Conservation (phyloP, 2,888 invertebrate species). For the Emmelina monodactyla region DNA sequence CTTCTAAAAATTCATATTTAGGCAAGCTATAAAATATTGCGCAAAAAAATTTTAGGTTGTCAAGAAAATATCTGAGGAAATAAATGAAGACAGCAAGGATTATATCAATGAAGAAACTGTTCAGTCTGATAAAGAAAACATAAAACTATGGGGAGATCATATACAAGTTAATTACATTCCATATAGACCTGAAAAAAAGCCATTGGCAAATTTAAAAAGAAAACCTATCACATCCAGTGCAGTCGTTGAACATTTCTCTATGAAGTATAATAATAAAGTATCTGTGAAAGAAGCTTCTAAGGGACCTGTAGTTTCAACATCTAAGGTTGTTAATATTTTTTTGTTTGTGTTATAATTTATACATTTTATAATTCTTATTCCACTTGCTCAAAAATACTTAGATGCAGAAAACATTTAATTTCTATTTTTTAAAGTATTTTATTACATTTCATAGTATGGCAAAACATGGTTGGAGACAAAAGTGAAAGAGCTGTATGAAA, state of each 20-base stretch:
- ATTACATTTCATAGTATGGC: conserved; percentile 61
- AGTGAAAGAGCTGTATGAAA: conserved; percentile 55
- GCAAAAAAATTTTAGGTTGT: conserved; percentile 47
- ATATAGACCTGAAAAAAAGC: conserved; percentile 41
- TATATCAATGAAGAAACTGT: conserved; percentile 39
- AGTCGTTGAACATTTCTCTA: conserved; percentile 54
- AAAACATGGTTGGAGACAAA: conserved; percentile 63
- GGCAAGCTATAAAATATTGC: not conserved
- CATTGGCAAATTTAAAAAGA: conserved; percentile 38
- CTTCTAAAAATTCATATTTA: not conserved
- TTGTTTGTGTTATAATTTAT: not conserved
- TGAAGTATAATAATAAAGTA: conserved; percentile 40
- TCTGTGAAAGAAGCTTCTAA: no score
- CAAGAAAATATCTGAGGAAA: conserved; percentile 40
- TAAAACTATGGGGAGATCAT: conserved; percentile 52
- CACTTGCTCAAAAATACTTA: no score
- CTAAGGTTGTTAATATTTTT: no score
- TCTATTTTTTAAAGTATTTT: not conserved
- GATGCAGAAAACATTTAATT: no score
- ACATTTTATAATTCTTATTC: not conserved
- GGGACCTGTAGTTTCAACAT: no score
- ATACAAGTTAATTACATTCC: conserved; percentile 48
- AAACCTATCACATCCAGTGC: conserved; percentile 40
- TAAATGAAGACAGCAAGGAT: conserved; percentile 55
- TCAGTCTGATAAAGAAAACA: conserved; percentile 33